Evolutionary conservation across 37 sponge, comb jelly and placozoan species (phyloP), one percentile per base, ranked within the genome.

Genomic region (Mnemiopsis leidyi): DNA sequence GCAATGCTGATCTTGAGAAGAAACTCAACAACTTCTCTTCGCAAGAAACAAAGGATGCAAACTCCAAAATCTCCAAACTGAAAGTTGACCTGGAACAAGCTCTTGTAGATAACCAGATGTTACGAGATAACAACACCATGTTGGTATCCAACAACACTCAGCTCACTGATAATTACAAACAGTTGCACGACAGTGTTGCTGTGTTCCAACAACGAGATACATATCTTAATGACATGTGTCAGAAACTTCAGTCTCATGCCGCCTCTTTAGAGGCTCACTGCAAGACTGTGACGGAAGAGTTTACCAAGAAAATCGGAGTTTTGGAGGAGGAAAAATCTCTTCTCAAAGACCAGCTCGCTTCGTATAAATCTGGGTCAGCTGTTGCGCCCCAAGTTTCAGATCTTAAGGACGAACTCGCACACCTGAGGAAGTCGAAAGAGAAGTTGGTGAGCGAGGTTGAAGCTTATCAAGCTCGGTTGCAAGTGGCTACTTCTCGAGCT

Each of bases 1-100:
- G 18, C 61, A 85, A 85, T 40, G 90, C 90, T 40, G 90, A 23
- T 38, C 90, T 85, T 85, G 90, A 85, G n/a, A n/a, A 38, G 29
- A 85, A 85, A 40, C 25, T 85, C 20, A 85, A 85, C 7, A 39
- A 85, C 28, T 85, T 85, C 30, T 23, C 90, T 7, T 29, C 90
- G 23, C 29, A 23, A 2, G 26, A 85, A 9, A 23, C 2, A 3
- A n/a, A 13, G 25, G 28, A 39, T 36, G 30, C 9, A 1, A 29
- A 5, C n/a, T 35, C 32, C 0, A 33, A 38, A 25, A 23, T 40
- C 0, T 13, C 32, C 0, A 38, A 39, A 18, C 90, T 85, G 1
- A 23, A 28, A 21, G 36, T 28, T 40, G 61, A 85, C 25, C 48
- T 85, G 13, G 36, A 85, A 18, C 38, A 85, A 25, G 90, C 90